These are phyloP conservation scores for Zapornia atra DNA, from an alignment of 2,113 vertebrate genomes.

Conservation along the genomic window DNA sequence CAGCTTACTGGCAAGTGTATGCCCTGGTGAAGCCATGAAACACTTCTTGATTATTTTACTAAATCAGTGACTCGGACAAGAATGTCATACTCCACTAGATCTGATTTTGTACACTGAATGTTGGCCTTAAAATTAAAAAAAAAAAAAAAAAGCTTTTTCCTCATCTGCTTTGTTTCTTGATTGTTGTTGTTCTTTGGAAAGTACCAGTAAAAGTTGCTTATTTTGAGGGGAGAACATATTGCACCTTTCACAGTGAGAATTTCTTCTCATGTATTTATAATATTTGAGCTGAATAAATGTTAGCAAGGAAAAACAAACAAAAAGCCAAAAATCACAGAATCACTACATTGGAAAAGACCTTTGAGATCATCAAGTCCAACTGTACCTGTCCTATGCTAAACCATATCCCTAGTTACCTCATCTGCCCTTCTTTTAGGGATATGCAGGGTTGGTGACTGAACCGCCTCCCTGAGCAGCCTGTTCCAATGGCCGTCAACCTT, in stretches of 20 bases:
- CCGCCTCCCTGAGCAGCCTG: too few species aligned
- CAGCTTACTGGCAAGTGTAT: not conserved
- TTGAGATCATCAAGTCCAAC: not conserved
- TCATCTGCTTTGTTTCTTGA: not conserved
- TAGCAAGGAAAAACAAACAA: not conserved
- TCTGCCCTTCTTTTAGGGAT: too few species aligned
- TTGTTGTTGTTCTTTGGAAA: not conserved
- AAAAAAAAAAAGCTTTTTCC: not conserved
- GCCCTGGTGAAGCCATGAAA: not conserved
- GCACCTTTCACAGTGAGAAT: not conserved
- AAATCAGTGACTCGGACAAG: not conserved
- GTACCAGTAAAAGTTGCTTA: not conserved
- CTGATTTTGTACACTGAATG: not conserved
- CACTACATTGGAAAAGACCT: too few species aligned
- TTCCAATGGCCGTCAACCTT: too few species aligned
- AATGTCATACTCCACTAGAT: not conserved
- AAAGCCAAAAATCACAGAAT: too few species aligned
- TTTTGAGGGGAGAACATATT: not conserved
- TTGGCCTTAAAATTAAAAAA: not conserved
- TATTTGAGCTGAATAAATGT: not conserved
- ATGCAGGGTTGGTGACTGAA: too few species aligned
- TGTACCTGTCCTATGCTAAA: too few species aligned
- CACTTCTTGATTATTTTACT: slow-evolving; percentile 7
- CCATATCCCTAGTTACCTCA: too few species aligned
- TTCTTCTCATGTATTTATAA: not conserved